phyloP scores from a whole-genome alignment of 2,797 vertebrate species.

The Lagorchestes hirsutus region DNA sequence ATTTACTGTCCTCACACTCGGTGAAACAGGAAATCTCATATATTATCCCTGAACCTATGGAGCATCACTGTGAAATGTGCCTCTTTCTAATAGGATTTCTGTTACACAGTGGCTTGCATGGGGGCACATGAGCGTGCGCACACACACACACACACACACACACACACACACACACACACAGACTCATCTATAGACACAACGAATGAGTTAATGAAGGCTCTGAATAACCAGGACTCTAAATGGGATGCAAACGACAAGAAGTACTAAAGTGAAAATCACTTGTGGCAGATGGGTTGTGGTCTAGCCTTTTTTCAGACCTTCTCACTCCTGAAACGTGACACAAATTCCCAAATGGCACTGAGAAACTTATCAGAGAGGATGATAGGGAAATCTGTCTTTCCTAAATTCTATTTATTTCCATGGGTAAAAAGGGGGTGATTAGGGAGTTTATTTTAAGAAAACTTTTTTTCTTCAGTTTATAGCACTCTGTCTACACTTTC shows the following conservation, averaged over 20 bases:
- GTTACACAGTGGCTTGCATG: neutral
- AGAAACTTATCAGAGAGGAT: neutral
- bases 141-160: neutral
- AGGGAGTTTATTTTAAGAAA: neutral
- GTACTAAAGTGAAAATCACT: neutral
- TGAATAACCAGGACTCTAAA: neutral
- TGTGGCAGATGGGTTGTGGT: neutral
- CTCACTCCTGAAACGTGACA: neutral
- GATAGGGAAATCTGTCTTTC: neutral
- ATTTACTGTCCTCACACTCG: constrained; percentile 13
- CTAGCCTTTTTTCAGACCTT: neutral
- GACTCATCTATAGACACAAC: neutral
- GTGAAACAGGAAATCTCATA: constrained; percentile 41
- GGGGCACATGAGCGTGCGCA: too few relatives aligned
- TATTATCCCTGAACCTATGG: constrained; percentile 26
- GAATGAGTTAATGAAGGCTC: neutral
- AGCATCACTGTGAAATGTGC: neutral
- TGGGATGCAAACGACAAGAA: neutral
- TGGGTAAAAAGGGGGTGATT: neutral
- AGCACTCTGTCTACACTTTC: neutral
- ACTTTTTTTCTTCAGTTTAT: too few relatives aligned
- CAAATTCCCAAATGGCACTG: rapidly evolving
- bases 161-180: neutral
- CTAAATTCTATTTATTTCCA: neutral
- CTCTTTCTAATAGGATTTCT: constrained; percentile 15